Base-by-base conservation (phyloP, 2,113 vertebrate species). In the Sinocyclocheilus anophthalmus region DNA sequence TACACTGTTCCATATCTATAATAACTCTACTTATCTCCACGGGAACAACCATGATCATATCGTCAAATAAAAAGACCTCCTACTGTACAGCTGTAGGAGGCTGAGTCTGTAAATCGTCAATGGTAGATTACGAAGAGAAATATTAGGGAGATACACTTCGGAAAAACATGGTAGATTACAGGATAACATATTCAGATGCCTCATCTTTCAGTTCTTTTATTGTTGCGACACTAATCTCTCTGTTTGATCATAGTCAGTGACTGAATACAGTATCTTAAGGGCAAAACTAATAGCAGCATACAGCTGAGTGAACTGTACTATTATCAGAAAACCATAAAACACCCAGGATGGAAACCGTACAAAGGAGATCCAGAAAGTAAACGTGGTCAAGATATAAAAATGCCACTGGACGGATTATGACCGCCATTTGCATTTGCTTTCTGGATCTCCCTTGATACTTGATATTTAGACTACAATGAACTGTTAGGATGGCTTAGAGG, bases 11-110 rank as follows among this genome's bases (percentile, higher is more conserved):
- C 33, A 39, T 42, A 73, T 73, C 53, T 84, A 84, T 84, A 84
- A 84, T 73, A 84, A 57, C 69, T 42, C 69, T 16, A 4, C 26
- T 84, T 57, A 84, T 84, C 50, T 84, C 69, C 82, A 73, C 26
- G 22, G 69, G 53, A 84, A 73, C 69, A 73, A 42, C 22, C 20
- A 73, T 84, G 22, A 73, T 84, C 45, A 22, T 70, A 53, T 73
- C 20, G 1, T 75, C 53, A 84, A 33, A 75, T 83, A 73, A 69
- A 76, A 76, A 39, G 57, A 81, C 77, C 83, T 83, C 22, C 42
- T 12, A 77, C 24, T 77, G 76, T 33, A 57, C 81, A 73, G 53
- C 63, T 63, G 55, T 65, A 77, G 33, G 24, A 87, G 76, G 69
- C 82, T 42, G 42, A 14, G 8, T 45, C 59, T 75, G 12, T 77